These are phyloP conservation scores for Mythimna impura DNA, from an alignment of 2,888 invertebrate genomes.

Conservation along the genomic window DNA sequence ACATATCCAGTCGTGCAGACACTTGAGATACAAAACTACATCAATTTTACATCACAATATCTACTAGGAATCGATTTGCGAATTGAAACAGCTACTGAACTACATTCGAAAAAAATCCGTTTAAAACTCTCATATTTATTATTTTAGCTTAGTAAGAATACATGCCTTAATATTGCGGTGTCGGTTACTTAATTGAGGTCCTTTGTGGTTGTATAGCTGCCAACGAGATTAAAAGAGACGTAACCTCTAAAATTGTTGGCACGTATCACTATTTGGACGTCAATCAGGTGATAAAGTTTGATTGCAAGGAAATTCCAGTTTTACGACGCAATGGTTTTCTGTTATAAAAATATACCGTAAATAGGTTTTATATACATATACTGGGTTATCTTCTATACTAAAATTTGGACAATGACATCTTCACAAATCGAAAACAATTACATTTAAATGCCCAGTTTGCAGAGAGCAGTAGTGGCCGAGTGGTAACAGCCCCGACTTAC, in stretches of 20 bases:
- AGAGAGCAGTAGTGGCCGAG: too few species aligned
- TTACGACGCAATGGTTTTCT: slow-evolving; percentile 51
- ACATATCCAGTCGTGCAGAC: too few species aligned
- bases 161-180: neutral
- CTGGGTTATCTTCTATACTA: neutral
- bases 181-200: neutral
- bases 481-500: too few species aligned
- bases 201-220: slow-evolving; percentile 5
- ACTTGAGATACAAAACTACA: too few species aligned
- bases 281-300: slow-evolving; percentile 55
- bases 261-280: slow-evolving; percentile 42
- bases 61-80: too few species aligned
- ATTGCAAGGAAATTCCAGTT: slow-evolving; percentile 49
- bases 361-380: slow-evolving; percentile 29
- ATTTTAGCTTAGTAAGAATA: neutral
- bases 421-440: neutral
- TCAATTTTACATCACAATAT: too few species aligned
- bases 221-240: slow-evolving; percentile 21
- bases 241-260: slow-evolving; percentile 34
- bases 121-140: neutral
- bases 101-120: too few species aligned
- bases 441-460: neutral
- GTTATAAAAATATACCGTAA: slow-evolving; percentile 44
- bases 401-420: neutral
- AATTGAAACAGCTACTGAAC: too few species aligned